Percentiles rank a stretch among this genome's conserved stretches.
phyloP scores from a whole-genome alignment of 2,888 invertebrate species.

The Mythimna lalbum region DNA sequence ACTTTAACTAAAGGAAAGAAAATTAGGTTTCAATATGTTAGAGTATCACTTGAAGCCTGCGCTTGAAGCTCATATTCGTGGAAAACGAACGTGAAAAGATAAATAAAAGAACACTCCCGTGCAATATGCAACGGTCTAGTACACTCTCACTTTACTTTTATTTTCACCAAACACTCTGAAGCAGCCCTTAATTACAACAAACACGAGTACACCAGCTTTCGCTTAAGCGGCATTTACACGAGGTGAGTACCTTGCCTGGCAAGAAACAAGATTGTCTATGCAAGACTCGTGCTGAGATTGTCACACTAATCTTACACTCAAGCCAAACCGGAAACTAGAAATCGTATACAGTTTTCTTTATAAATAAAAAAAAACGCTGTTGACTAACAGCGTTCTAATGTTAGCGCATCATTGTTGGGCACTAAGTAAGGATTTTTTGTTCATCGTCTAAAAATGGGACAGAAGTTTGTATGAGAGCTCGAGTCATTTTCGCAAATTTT shows the following conservation, averaged over 20 bases:
- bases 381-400: no score
- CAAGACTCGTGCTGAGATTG: neutral
- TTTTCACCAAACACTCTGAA: conserved; percentile 29
- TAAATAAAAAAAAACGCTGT: no score
- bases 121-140: conserved; percentile 59
- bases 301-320: neutral
- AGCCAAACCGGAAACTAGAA: neutral
- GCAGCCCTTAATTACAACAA: conserved; percentile 47
- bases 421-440: no score
- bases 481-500: no score
- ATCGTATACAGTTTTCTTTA: neutral
- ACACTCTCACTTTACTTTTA: conserved; percentile 51
- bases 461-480: no score
- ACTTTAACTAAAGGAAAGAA: conserved; percentile 15
- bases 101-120: conserved; percentile 39
- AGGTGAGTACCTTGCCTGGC: neutral
- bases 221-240: conserved; percentile 14
- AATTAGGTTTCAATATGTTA: conserved; percentile 7
- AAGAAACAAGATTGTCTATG: neutral
- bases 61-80: conserved; percentile 27
- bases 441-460: no score
- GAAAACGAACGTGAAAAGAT: conserved; percentile 38
- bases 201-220: conserved; percentile 22
- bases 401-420: no score
- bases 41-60: conserved; percentile 13